These are phyloP conservation scores for Patiria pectinifera DNA, from an alignment of 53 echinoderm and acorn worm species.

Conservation along the genomic window DNA sequence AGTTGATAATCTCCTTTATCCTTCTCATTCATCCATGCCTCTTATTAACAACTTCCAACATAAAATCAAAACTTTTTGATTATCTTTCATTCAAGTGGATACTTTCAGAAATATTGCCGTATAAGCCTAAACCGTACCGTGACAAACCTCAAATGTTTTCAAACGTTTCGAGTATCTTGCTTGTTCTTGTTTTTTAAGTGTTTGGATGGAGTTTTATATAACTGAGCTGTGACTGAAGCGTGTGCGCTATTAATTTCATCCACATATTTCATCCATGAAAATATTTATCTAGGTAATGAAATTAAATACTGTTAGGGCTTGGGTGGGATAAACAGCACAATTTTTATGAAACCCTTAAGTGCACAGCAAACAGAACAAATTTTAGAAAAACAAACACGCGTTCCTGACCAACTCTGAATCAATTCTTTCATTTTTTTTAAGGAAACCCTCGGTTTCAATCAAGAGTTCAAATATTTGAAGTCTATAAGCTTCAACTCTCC, in stretches of 20 bases:
- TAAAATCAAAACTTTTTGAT: no score
- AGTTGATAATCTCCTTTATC: no score
- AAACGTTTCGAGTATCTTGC: no score
- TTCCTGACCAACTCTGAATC: not conserved
- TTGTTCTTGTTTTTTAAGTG: no score
- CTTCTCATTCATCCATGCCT: no score
- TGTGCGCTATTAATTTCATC: not conserved
- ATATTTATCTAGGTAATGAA: not conserved
- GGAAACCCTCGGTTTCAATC: not conserved
- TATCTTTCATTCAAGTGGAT: no score
- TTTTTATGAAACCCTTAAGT: not conserved
- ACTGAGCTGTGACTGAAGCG: not conserved
- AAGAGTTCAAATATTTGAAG: not conserved
- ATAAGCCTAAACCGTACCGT: no score
- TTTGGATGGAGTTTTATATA: not conserved
- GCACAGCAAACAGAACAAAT: not conserved
- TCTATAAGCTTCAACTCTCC: not conserved
- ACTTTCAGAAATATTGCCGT: no score
- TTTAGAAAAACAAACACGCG: not conserved
- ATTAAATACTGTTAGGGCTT: not conserved
- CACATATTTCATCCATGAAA: not conserved
- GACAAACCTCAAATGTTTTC: no score
- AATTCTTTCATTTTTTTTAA: not conserved
- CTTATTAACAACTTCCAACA: no score
- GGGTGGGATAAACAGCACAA: not conserved